Percentiles rank a stretch among this genome's conserved stretches.
phyloP scores from a whole-genome alignment of 2,797 vertebrate genomes.

The Eptatretus atami region DNA sequence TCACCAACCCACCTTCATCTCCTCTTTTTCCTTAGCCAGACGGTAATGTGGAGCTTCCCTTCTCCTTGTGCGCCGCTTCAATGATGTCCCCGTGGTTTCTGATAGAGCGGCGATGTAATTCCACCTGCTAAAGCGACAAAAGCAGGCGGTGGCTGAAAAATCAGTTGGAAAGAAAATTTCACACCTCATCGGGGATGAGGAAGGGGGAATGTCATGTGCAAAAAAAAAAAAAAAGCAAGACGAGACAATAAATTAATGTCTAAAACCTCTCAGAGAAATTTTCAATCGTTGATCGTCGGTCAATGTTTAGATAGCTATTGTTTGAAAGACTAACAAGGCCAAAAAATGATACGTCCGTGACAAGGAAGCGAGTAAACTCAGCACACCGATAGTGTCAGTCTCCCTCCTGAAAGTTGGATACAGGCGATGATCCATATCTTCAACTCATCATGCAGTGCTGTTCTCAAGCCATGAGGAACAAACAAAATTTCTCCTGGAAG shows the following conservation, averaged over 20 bases:
- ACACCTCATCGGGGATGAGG: too few relatives aligned
- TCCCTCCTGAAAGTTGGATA: constrained; percentile 77
- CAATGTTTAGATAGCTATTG: too few relatives aligned
- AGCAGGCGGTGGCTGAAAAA: too few relatives aligned
- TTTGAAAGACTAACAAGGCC: too few relatives aligned
- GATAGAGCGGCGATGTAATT: constrained; percentile 73
- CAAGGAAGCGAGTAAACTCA: background rate
- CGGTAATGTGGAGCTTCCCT: constrained; percentile 77
- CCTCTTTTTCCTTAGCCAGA: constrained; percentile 73
- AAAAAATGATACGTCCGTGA: too few relatives aligned
- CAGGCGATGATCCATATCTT: constrained; percentile 80
- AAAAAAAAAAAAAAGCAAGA: too few relatives aligned
- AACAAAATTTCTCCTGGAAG: too few relatives aligned
- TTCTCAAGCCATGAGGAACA: constrained; percentile 54
- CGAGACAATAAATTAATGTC: too few relatives aligned
- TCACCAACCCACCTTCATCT: constrained; percentile 40
- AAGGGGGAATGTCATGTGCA: too few relatives aligned
- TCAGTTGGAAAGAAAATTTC: too few relatives aligned
- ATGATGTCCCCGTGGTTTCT: constrained; percentile 73
- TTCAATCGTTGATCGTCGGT: too few relatives aligned
- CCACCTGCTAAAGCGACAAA: constrained; percentile 28
- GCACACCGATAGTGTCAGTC: constrained; percentile 66
- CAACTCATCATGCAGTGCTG: constrained; percentile 49
- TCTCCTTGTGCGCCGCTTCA: constrained; percentile 55
- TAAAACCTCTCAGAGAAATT: too few relatives aligned